Percentiles rank a stretch among this genome's conserved stretches.
Evolutionary conservation across 1,140 invertebrate genomes (phyloP).

Genomic region (Halotydeus destructor): DNA sequence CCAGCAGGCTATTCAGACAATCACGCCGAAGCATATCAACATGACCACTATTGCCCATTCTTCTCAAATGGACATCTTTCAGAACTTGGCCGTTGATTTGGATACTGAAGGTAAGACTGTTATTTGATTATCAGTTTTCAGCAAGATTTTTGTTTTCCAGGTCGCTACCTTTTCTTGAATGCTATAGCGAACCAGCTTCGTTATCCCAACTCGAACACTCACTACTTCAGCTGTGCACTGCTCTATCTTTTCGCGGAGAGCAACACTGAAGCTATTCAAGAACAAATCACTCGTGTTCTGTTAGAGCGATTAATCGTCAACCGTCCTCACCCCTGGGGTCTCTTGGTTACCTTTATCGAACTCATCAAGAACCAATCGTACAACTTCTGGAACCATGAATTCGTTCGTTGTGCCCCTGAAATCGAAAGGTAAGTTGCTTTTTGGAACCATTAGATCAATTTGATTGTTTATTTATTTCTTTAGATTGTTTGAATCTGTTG

Average conservation of each 20-base stretch:
- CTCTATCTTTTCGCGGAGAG: conserved; percentile 95
- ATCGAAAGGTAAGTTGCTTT: conserved; percentile 67
- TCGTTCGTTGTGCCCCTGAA: conserved; percentile 95
- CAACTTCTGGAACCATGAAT: conserved; percentile 97
- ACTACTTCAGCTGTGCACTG: conserved; percentile 94
- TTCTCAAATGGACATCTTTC: conserved; percentile 98
- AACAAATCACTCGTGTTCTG: conserved; percentile 60
- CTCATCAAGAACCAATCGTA: conserved; percentile 96
- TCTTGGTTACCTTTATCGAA: conserved; percentile 96
- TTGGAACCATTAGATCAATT: neutral
- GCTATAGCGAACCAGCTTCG: conserved; percentile 93
- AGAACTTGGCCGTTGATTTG: conserved; percentile 88
- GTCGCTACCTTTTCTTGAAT: conserved; percentile 83
- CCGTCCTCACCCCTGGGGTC: conserved; percentile 94
- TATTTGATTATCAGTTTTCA: conserved; percentile 6
- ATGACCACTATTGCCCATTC: conserved; percentile 92
- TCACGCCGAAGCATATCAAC: conserved; percentile 54
- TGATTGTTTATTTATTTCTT: neutral
- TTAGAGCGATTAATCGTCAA: conserved; percentile 92
- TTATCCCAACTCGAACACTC: conserved; percentile 97
- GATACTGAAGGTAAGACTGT: conserved; percentile 63
- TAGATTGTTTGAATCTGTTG: conserved; percentile 11
- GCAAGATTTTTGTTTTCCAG: conserved; percentile 23
- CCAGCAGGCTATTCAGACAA: conserved; percentile 60
- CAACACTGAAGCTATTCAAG: conserved; percentile 85